phyloP scores from a whole-genome alignment of 37 sponge, comb jelly and placozoan species.

The Amphimedon queenslandica region DNA sequence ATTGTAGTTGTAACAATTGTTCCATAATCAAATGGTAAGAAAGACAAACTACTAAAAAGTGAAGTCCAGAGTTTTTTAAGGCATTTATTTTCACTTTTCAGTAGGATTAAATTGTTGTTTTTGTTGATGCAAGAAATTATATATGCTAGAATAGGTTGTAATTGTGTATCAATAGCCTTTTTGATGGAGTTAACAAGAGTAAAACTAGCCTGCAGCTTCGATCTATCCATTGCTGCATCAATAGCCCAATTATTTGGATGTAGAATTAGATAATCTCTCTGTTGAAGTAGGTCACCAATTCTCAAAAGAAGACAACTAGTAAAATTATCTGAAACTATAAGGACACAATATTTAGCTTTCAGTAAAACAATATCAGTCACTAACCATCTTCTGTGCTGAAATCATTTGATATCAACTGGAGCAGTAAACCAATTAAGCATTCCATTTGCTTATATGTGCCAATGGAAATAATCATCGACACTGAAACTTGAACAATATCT shows the following conservation, averaged over 20 bases:
- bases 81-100: not conserved
- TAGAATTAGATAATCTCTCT: not conserved
- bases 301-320: not conserved
- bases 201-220: slow-evolving; percentile 1
- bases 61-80: not conserved
- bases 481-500: not conserved
- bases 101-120: not conserved
- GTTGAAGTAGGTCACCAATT: not conserved
- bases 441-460: not conserved
- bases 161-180: not conserved
- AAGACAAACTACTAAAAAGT: not conserved
- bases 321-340: not conserved
- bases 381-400: not conserved
- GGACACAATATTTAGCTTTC: not conserved
- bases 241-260: slow-evolving; percentile 1
- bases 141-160: not conserved
- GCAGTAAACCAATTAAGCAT: not conserved
- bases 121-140: not conserved
- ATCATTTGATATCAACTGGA: not conserved
- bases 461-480: not conserved
- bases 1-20: not conserved
- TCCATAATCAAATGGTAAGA: not conserved
- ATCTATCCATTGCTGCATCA: slow-evolving; percentile 1
- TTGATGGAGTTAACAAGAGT: slow-evolving; percentile 3
- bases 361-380: not conserved